phyloP scores from a whole-genome alignment of 2,113 vertebrate species.

The Progne subis region DNA sequence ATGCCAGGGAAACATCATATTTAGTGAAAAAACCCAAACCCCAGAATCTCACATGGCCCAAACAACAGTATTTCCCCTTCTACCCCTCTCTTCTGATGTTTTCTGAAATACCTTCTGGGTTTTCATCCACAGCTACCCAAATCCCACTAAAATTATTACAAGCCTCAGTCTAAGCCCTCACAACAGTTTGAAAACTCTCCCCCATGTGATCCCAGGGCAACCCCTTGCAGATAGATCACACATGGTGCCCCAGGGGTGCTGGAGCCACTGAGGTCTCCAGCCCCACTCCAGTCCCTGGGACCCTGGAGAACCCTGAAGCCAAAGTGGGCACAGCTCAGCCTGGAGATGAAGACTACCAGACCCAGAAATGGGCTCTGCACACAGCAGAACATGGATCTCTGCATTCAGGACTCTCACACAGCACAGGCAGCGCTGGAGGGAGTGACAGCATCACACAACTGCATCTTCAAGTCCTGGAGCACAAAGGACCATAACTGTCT shows the following conservation, averaged over 20 bases:
- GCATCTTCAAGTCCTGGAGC: not conserved
- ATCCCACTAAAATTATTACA: not conserved
- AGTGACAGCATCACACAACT: not conserved
- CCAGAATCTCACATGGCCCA: not conserved
- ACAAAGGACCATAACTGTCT: not conserved
- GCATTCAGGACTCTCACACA: not conserved
- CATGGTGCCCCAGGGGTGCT: rapidly evolving
- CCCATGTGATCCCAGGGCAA: rapidly evolving
- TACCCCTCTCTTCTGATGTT: not conserved
- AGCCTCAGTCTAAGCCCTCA: not conserved
- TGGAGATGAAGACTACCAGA: not conserved
- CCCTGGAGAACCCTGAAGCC: not conserved
- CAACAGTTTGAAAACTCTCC: not conserved
- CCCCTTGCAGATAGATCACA: not conserved
- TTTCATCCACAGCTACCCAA: not conserved
- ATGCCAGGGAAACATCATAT: not conserved
- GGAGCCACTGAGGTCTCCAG: rapidly evolving
- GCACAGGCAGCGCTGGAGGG: not conserved
- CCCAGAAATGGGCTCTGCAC: not conserved
- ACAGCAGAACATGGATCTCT: rapidly evolving
- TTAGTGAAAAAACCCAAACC: not conserved
- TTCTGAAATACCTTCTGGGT: not conserved
- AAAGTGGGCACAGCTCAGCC: not conserved
- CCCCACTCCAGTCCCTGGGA: not conserved
- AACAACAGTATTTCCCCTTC: not conserved